Conservation (phyloP, 2,113 vertebrate genomes). For the Malaclemys terrapin region DNA sequence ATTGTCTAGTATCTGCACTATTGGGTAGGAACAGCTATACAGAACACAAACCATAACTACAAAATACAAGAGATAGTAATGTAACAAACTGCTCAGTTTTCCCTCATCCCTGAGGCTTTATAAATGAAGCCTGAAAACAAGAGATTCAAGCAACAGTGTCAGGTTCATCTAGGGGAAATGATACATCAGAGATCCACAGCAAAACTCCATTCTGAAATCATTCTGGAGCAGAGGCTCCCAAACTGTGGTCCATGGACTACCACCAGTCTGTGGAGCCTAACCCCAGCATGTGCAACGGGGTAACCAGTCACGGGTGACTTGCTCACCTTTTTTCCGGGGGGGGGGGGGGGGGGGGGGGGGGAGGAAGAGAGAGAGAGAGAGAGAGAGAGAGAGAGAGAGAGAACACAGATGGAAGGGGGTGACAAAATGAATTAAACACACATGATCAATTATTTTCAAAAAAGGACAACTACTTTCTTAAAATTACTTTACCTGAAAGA, state of each 20-base stretch:
- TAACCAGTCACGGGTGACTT: neutral
- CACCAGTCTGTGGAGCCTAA: neutral
- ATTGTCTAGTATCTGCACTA: conserved; percentile 33
- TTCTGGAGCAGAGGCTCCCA: neutral
- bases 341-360: too few species aligned
- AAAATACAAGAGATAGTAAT: neutral
- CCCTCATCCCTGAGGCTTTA: neutral
- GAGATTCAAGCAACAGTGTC: neutral
- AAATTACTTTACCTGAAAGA: neutral
- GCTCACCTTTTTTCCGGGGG: neutral
- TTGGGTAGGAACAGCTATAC: neutral
- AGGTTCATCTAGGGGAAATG: neutral
- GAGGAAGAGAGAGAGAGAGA: too few species aligned
- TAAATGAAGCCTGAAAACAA: neutral
- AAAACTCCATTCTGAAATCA: neutral
- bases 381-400: neutral
- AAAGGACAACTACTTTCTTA: neutral
- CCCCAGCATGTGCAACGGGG: accelerated
- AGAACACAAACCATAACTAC: neutral
- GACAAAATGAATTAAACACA: neutral
- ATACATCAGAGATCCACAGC: neutral
- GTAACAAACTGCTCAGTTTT: neutral
- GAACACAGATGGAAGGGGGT: accelerated
- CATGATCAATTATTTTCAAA: neutral
- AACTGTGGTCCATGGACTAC: neutral